These are phyloP conservation scores for Pluvialis apricaria DNA, from an alignment of 2,113 vertebrate species.

Conservation along the genomic window DNA sequence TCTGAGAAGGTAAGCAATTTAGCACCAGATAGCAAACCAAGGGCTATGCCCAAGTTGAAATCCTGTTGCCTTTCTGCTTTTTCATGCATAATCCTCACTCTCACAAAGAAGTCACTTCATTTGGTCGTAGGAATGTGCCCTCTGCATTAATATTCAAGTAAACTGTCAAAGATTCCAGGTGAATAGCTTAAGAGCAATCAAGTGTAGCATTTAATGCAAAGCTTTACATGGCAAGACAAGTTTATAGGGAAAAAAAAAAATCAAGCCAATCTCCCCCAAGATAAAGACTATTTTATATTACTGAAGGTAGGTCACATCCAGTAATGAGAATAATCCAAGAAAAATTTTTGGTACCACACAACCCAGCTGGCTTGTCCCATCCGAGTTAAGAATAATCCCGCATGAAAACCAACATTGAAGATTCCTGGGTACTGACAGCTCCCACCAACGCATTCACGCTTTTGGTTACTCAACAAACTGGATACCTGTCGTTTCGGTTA, in stretches of 20 bases:
- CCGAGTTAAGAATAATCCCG: not conserved
- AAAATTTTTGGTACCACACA: conserved; percentile 47
- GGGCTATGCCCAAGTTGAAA: not conserved
- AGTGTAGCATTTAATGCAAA: conserved; percentile 45
- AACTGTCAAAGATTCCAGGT: conserved; percentile 11
- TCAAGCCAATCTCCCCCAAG: conserved; percentile 15
- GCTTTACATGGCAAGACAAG: conserved; percentile 31
- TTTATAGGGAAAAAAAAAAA: not conserved
- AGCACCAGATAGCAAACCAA: not conserved
- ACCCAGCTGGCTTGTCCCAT: conserved; percentile 10
- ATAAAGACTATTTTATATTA: conserved; percentile 38
- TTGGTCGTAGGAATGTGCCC: not conserved
- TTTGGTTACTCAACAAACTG: conserved; percentile 2
- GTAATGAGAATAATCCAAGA: not conserved
- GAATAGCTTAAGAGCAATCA: not conserved
- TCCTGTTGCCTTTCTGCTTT: not conserved
- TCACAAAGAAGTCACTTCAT: not conserved
- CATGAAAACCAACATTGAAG: not conserved
- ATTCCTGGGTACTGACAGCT: conserved; percentile 1
- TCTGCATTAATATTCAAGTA: not conserved
- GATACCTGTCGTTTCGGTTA: not conserved
- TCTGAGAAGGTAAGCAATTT: not conserved
- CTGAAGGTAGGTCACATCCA: conserved; percentile 43
- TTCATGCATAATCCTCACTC: not conserved
- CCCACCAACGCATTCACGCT: not conserved